Percentiles rank a stretch among this genome's conserved stretches.
Evolutionary conservation across 2,888 invertebrate genomes (phyloP).

Genomic region (Philereme vetulata): DNA sequence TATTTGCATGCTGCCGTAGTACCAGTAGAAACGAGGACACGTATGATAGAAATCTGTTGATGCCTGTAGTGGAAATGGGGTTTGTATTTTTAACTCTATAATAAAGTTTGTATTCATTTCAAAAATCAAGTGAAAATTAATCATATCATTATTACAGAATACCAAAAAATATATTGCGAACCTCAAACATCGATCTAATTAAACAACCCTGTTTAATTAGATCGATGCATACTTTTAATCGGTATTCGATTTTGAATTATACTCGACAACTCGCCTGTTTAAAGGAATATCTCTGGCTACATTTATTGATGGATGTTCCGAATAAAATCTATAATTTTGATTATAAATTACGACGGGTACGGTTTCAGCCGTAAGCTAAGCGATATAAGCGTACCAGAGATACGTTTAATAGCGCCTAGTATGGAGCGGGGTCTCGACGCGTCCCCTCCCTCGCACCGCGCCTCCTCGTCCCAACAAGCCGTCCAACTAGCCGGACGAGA

Average conservation of each 20-base stretch:
- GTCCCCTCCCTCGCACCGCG: slow-evolving; percentile 44
- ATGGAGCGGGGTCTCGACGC: slow-evolving; percentile 90
- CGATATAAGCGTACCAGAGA: slow-evolving; percentile 91
- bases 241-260: no score
- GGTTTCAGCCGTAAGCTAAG: slow-evolving; percentile 86
- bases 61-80: slow-evolving; percentile 74
- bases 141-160: no score
- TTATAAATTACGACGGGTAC: slow-evolving; percentile 11
- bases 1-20: slow-evolving; percentile 80
- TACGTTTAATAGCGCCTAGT: slow-evolving; percentile 92
- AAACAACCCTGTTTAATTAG: no score
- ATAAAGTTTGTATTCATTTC: not conserved
- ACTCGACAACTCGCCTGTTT: no score
- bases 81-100: slow-evolving; percentile 57
- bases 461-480: slow-evolving; percentile 31
- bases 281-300: no score
- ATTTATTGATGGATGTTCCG: no score
- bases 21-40: slow-evolving; percentile 63
- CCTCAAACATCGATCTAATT: no score
- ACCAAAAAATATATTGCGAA: no score
- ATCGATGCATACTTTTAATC: no score
- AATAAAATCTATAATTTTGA: no score
- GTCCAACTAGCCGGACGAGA: slow-evolving; percentile 32
- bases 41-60: slow-evolving; percentile 67
- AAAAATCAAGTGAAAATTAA: no score